Evolutionary conservation across 2,797 vertebrate species (phyloP).

Genomic region (Amphiprion clarkii): DNA sequence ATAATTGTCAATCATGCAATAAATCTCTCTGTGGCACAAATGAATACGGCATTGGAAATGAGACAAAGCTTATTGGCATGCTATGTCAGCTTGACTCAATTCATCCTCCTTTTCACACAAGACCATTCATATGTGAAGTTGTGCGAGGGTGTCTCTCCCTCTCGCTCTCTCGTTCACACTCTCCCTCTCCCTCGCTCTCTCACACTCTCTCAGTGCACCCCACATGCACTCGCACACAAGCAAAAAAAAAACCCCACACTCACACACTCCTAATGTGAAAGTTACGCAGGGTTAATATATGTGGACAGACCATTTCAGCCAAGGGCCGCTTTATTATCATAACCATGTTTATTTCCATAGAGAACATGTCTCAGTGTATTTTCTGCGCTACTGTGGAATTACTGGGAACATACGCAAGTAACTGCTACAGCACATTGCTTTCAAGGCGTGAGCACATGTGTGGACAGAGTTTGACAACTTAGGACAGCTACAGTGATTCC

Average conservation of each 20-base stretch:
- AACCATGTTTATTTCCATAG: conserved; percentile 74
- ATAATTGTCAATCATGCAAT: conserved; percentile 95
- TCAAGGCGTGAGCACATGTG: conserved; percentile 24
- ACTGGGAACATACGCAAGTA: conserved; percentile 31
- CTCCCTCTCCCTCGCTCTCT: conserved; percentile 3
- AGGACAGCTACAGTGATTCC: conserved; percentile 1
- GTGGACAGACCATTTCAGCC: conserved; percentile 78
- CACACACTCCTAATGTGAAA: conserved; percentile 61
- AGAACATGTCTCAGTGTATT: conserved; percentile 60
- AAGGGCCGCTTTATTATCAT: conserved; percentile 71
- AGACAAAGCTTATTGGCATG: conserved; percentile 94
- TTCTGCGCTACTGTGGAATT: conserved; percentile 53
- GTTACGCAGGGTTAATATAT: conserved; percentile 73
- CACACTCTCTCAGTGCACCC: conserved; percentile 26
- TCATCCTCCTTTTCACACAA: conserved; percentile 90
- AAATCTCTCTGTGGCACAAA: conserved; percentile 92
- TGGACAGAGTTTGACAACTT: conserved; percentile 4
- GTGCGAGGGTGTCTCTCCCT: conserved; percentile 79
- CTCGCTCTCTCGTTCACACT: conserved; percentile 47
- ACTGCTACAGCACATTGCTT: conserved; percentile 29
- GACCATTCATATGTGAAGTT: conserved; percentile 90
- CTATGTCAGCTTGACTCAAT: conserved; percentile 91
- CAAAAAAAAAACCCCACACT: background rate
- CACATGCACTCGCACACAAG: conserved; percentile 34
- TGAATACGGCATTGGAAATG: conserved; percentile 91